phyloP scores from a whole-genome alignment of 2,797 vertebrate genomes.

The Hypotaenidia philippensis region DNA sequence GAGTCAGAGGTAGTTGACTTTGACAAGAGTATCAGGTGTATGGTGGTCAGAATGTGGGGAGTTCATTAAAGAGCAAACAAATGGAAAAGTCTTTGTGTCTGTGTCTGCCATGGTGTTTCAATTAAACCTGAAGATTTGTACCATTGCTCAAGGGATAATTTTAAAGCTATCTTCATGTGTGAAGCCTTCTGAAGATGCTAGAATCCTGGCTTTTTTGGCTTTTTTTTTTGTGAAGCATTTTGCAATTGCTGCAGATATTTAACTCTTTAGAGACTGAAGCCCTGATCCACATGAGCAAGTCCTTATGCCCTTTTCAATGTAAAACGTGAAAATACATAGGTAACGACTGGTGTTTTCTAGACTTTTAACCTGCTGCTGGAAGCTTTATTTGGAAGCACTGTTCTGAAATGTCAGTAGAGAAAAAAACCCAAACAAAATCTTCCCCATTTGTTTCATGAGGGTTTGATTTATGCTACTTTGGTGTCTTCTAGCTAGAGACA shows the following conservation, averaged over 20 bases:
- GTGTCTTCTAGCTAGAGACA: neutral
- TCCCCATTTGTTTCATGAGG: neutral
- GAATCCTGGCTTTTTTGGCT: neutral
- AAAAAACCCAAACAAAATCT: neutral
- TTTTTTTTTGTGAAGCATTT: neutral
- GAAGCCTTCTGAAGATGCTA: neutral
- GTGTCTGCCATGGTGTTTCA: neutral
- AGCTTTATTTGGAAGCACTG: neutral
- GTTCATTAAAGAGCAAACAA: constrained; percentile 21
- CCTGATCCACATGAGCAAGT: neutral
- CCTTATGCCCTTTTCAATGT: neutral
- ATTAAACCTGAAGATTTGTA: neutral
- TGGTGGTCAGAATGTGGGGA: neutral
- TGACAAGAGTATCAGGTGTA: neutral
- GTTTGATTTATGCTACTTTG: neutral
- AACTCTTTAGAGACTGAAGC: neutral
- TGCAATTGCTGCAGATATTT: neutral
- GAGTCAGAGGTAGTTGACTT: neutral
- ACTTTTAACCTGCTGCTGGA: neutral
- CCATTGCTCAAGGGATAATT: neutral
- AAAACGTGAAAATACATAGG: neutral
- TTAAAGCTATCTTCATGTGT: neutral
- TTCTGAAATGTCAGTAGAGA: neutral
- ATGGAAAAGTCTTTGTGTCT: neutral
- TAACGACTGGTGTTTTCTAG: neutral